Conservation (phyloP, 2,113 vertebrate species). For the Pristiophorus japonicus region DNA sequence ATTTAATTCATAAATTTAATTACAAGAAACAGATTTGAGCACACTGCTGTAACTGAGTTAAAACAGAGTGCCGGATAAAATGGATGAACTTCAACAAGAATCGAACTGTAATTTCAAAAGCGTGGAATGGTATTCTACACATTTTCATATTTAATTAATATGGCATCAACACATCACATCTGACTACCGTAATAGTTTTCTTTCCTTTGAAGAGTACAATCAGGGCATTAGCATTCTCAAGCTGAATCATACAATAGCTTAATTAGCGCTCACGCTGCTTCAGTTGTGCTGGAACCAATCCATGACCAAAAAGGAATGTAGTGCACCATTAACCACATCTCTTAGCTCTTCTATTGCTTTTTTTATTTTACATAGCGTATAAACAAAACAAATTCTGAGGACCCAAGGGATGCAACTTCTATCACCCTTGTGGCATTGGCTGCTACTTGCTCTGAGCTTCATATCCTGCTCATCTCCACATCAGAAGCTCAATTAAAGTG, state of each 20-base stretch:
- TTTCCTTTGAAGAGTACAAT: background rate
- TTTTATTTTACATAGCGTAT: background rate
- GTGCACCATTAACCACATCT: background rate
- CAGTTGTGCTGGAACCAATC: slow-evolving; percentile 7
- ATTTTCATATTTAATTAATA: background rate
- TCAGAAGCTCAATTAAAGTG: background rate
- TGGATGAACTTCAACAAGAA: background rate
- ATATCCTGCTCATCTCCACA: background rate
- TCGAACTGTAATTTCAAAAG: background rate
- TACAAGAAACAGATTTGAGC: background rate
- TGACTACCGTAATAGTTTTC: background rate
- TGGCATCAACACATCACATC: background rate
- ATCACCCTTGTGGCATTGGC: background rate
- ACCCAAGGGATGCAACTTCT: background rate
- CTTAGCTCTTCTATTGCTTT: background rate
- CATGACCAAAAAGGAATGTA: background rate
- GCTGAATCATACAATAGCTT: background rate
- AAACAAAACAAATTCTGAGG: background rate
- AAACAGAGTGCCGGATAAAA: background rate
- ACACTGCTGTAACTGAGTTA: background rate
- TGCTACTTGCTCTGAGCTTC: background rate
- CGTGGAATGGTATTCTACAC: background rate
- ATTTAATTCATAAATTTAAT: background rate
- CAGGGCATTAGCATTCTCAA: background rate
- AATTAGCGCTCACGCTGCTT: background rate